Evolutionary conservation across 2,888 invertebrate species (phyloP).

Genomic region (Eledone cirrhosa): DNA sequence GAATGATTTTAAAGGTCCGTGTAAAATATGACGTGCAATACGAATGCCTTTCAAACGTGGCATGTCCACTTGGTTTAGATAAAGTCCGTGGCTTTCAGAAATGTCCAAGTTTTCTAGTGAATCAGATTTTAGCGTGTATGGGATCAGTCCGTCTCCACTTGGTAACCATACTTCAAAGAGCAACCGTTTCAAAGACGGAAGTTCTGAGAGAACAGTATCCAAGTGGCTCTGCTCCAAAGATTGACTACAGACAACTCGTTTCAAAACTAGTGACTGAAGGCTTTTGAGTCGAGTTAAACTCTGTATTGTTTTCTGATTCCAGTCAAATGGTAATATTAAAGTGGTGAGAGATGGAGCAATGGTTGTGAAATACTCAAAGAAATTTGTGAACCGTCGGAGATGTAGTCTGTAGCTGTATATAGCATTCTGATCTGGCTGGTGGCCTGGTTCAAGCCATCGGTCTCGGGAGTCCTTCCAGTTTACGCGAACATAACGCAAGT

Average conservation of each 20-base stretch:
- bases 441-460: constrained; percentile 51
- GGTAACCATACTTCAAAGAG: constrained; percentile 65
- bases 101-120: constrained; percentile 62
- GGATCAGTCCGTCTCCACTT: constrained; percentile 54
- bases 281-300: constrained; percentile 53
- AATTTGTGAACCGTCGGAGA: constrained; percentile 56
- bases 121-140: constrained; percentile 52
- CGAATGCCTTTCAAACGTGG: constrained; percentile 55
- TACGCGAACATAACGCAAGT: constrained; percentile 54
- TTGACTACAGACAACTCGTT: constrained; percentile 61
- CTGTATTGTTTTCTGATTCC: constrained; percentile 59
- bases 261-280: constrained; percentile 57
- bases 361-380: constrained; percentile 60
- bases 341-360: constrained; percentile 54
- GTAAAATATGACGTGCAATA: constrained; percentile 60
- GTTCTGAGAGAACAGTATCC: constrained; percentile 46
- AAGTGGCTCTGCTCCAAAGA: constrained; percentile 52
- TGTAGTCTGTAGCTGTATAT: constrained; percentile 56
- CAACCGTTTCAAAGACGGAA: constrained; percentile 51
- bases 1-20: constrained; percentile 52
- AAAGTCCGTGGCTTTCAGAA: constrained; percentile 63
- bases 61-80: constrained; percentile 51
- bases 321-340: constrained; percentile 63
- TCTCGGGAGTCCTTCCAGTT: constrained; percentile 64
- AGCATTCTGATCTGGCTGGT: constrained; percentile 50